These are phyloP conservation scores for Zoanthus gigantus DNA, from an alignment of 92 coral and sea anemone species.

Conservation along the genomic window DNA sequence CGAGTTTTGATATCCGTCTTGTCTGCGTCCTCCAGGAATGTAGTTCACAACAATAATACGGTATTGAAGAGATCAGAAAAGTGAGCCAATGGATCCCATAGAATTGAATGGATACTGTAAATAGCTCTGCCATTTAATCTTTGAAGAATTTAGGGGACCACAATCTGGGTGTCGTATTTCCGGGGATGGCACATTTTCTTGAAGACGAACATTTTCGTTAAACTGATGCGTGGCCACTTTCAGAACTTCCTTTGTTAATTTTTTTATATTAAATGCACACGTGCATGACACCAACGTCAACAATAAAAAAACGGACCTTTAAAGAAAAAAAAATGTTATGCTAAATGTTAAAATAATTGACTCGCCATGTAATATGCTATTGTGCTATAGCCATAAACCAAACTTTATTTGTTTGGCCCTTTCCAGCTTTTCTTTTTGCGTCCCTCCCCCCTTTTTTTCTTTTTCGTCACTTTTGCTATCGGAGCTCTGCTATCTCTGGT, in stretches of 20 bases:
- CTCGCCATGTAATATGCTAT: background rate
- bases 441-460: background rate
- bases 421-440: background rate
- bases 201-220: slow-evolving; percentile 50
- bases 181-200: slow-evolving; percentile 47
- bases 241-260: slow-evolving; percentile 37
- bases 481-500: background rate
- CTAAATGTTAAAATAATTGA: background rate
- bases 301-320: slow-evolving; percentile 20
- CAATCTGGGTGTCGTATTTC: slow-evolving; percentile 49
- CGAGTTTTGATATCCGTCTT: slow-evolving; percentile 20
- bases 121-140: slow-evolving; percentile 46
- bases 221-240: slow-evolving; percentile 42
- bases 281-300: slow-evolving; percentile 40
- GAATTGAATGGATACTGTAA: slow-evolving; percentile 51
- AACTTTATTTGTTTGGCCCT: background rate
- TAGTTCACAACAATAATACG: slow-evolving; percentile 42
- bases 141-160: slow-evolving; percentile 15
- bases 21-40: slow-evolving; percentile 46
- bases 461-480: background rate
- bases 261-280: slow-evolving; percentile 38
- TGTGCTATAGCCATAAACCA: background rate
- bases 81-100: slow-evolving; percentile 62
- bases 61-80: slow-evolving; percentile 34
- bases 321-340: background rate